Evolutionary conservation across 2,113 vertebrate genomes (phyloP).

Genomic region (Marmota flaviventris): DNA sequence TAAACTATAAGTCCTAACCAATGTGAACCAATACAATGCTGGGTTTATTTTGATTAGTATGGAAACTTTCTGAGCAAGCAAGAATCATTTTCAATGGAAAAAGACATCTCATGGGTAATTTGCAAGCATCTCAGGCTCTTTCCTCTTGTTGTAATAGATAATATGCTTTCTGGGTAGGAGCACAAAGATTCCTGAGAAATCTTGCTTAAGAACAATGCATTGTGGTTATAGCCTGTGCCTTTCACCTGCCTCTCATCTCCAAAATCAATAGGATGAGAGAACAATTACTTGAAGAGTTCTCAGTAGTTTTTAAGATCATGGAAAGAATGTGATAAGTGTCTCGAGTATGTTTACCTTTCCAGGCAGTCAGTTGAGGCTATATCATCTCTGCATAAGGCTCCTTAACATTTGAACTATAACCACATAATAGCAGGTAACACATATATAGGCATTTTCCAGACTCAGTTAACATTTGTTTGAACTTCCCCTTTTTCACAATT

Average conservation of each 20-base stretch:
- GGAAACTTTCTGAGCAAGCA: slow-evolving; percentile 11
- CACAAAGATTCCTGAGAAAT: background rate
- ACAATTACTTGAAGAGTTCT: background rate
- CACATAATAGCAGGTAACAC: background rate
- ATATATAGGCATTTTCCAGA: background rate
- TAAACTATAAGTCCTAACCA: background rate
- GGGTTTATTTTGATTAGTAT: slow-evolving; percentile 31
- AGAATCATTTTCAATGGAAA: slow-evolving; percentile 28
- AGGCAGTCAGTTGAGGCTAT: background rate
- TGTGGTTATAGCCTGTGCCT: background rate
- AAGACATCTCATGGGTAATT: slow-evolving; percentile 27
- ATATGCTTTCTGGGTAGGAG: background rate
- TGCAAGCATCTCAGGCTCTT: background rate
- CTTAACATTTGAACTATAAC: background rate
- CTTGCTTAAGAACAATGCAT: background rate
- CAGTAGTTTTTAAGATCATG: background rate
- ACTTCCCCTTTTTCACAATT: background rate
- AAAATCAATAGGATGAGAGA: background rate
- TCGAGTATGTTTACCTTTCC: background rate
- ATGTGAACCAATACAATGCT: background rate
- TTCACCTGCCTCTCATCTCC: background rate
- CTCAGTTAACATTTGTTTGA: background rate
- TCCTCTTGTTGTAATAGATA: background rate
- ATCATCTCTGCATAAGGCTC: background rate
- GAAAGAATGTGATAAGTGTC: background rate